Conservation (phyloP, 2,888 invertebrate species). For the Coleophora flavipennella region DNA sequence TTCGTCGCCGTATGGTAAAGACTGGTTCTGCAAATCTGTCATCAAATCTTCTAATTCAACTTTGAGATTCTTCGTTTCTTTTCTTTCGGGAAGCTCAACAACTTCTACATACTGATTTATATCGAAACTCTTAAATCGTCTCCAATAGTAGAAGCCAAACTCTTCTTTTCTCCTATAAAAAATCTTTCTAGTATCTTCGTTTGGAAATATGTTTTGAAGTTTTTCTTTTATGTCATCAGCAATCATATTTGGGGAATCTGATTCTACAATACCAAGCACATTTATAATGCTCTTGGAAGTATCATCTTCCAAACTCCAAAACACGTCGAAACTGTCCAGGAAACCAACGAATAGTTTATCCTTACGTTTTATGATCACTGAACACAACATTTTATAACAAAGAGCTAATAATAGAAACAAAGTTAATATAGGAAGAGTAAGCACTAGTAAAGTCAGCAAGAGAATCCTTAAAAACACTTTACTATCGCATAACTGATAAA, state of each 20-base stretch:
- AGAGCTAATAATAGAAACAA: constrained; percentile 23
- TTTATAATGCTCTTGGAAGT: constrained; percentile 58
- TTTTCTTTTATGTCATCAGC: constrained; percentile 31
- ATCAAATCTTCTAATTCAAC: constrained; percentile 43
- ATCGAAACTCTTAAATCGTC: constrained; percentile 36
- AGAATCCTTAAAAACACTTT: constrained; percentile 17
- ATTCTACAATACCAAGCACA: constrained; percentile 56
- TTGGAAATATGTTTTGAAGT: constrained; percentile 21
- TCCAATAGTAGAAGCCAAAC: constrained; percentile 69
- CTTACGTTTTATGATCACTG: constrained; percentile 27
- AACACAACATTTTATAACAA: constrained; percentile 34
- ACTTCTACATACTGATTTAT: constrained; percentile 56
- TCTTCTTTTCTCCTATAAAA: constrained; percentile 49
- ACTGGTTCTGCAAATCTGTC: constrained; percentile 41
- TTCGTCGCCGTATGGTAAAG: constrained; percentile 54
- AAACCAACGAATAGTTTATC: constrained; percentile 53
- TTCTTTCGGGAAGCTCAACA: constrained; percentile 34
- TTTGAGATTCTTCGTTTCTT: constrained; percentile 20
- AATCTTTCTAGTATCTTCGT: constrained; percentile 40
- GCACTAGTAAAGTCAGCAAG: constrained; percentile 20
- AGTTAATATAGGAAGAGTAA: constrained; percentile 25
- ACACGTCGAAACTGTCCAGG: constrained; percentile 64
- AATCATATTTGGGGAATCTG: constrained; percentile 27
- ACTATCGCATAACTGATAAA: constrained; percentile 9
- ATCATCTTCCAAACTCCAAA: constrained; percentile 67